Conservation (phyloP, 2,888 invertebrate genomes). For the Agrypnus murinus region DNA sequence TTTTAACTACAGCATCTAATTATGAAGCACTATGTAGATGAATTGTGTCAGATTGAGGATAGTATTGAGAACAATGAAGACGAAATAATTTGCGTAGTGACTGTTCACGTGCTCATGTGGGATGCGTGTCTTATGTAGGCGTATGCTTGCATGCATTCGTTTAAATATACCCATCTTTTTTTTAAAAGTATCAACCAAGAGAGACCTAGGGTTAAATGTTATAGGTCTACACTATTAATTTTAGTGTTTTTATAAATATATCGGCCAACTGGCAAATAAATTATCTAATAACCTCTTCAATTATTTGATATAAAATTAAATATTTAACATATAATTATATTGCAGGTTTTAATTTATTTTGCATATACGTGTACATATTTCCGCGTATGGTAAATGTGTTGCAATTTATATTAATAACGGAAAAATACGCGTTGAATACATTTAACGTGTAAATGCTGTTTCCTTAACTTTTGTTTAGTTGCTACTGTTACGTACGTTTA, state of each 20-base stretch:
- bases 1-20: neutral
- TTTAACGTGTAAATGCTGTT: neutral
- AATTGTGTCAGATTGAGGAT: neutral
- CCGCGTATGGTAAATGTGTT: too few species aligned
- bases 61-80: constrained; percentile 9
- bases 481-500: neutral
- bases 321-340: too few species aligned
- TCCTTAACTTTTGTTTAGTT: constrained; percentile 1
- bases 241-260: too few species aligned
- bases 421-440: too few species aligned
- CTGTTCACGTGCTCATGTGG: constrained; percentile 8
- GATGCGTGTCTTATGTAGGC: neutral
- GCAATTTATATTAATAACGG: too few species aligned
- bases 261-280: too few species aligned
- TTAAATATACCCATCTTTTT: neutral
- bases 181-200: neutral
- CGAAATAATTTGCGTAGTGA: constrained; percentile 13
- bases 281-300: too few species aligned
- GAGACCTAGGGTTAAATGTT: neutral
- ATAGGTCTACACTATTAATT: neutral
- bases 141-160: constrained; percentile 2
- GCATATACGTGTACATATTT: too few species aligned
- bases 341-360: too few species aligned
- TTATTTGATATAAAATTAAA: too few species aligned
- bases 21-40: too few species aligned